Percentiles rank a stretch among this genome's conserved stretches.
These are phyloP conservation scores for Phaedon cochleariae DNA, from an alignment of 2,888 invertebrate species.

Conservation along the genomic window DNA sequence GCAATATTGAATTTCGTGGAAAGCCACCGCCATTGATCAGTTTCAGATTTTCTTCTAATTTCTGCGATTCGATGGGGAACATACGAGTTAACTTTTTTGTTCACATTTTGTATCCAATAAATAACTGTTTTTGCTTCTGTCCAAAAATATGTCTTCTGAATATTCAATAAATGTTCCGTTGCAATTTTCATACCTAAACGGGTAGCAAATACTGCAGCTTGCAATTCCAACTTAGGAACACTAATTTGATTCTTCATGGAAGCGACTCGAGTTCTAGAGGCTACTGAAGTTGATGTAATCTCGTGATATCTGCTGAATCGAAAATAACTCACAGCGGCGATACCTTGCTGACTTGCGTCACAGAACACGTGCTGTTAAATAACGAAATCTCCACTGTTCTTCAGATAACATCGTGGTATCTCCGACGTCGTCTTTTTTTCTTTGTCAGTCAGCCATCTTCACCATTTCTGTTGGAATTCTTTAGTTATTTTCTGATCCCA, in stretches of 20 bases:
- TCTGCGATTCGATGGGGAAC: neutral
- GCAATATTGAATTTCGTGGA: neutral
- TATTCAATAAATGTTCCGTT: neutral
- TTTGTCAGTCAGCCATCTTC: neutral
- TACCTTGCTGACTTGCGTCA: neutral
- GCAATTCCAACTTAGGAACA: neutral
- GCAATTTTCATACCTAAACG: neutral
- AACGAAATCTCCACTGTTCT: neutral
- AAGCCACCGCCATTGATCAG: neutral
- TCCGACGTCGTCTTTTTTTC: neutral
- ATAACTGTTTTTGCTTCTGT: neutral
- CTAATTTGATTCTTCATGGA: neutral
- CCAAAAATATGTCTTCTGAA: neutral
- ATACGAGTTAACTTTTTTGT: neutral
- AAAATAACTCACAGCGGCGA: neutral
- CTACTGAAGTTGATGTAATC: neutral
- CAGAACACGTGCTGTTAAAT: neutral
- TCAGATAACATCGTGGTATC: neutral
- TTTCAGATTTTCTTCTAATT: neutral
- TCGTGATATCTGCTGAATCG: neutral
- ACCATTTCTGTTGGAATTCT: neutral
- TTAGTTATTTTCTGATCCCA: neutral
- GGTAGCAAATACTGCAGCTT: neutral
- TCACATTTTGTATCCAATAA: neutral
- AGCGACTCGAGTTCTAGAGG: neutral